Evolutionary conservation across 1,140 invertebrate genomes (phyloP).

Genomic region (Procambarus virginalis): DNA sequence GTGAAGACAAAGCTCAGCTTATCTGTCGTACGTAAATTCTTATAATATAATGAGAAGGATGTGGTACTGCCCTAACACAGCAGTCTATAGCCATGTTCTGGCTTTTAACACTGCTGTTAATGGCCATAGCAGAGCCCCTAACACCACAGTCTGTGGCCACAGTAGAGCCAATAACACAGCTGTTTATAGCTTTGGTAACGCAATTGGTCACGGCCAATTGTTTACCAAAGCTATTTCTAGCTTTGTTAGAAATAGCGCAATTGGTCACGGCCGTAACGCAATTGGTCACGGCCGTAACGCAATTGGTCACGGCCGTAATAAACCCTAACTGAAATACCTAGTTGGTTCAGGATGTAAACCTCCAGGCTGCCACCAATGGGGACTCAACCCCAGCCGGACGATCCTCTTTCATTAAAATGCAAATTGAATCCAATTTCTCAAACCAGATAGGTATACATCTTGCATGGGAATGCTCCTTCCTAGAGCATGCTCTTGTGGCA

Average conservation of each 20-base stretch:
- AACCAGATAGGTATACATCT: conserved; percentile 48
- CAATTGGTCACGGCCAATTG: neutral
- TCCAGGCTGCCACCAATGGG: conserved; percentile 7
- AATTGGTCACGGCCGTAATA: neutral
- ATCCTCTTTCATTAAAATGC: conserved; percentile 51
- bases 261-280: no score
- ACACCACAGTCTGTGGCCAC: neutral
- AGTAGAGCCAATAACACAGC: neutral
- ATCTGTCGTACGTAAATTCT: no score
- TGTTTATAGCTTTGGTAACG: neutral
- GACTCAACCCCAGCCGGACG: conserved; percentile 29
- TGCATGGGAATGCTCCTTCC: conserved; percentile 12
- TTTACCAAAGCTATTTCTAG: no score
- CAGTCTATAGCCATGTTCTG: no score
- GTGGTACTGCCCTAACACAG: no score
- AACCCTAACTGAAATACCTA: neutral
- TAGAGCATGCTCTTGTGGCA: neutral
- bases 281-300: no score
- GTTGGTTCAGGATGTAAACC: neutral
- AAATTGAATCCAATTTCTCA: conserved; percentile 57
- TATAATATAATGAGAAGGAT: no score
- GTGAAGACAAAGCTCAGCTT: no score
- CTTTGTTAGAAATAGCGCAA: no score
- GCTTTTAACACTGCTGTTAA: no score
- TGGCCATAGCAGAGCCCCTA: neutral